Evolutionary conservation across 1,140 invertebrate genomes (phyloP), one percentile per base, ranked within the genome.

Genomic region (Drosophila mojavensis): DNA sequence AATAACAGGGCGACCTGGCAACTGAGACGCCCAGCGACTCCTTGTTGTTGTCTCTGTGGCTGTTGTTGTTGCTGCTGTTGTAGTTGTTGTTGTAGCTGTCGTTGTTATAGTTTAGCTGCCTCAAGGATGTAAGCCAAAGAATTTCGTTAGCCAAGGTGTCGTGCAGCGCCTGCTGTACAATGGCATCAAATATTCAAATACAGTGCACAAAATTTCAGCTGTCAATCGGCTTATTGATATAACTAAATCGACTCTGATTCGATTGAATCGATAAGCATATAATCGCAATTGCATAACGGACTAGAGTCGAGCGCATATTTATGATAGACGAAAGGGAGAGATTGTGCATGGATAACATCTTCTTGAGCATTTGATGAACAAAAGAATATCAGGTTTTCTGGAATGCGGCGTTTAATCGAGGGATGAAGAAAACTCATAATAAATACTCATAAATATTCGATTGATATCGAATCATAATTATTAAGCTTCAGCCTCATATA

Each of bases 61-160:
- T 1, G 28, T 28, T n/a, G 36, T 63, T 39, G n/a, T 70, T 48
- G 6, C n/a, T 28, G 51, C 26, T 20, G 20, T 51, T 6, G 7
- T 6, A 4, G 28, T 5, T 30, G 28, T 30, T n/a, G 36, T 63
- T 28, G n/a, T 70, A 39, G 6, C n/a, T 28, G 51, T 36, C 63
- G 56, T 54, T 66, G 79, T 76, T 63, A 67, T 61, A 68, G 75
- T 73, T 79, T 50, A 62, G 41, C 51, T 43, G 59, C 58, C 68
- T 48, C 36, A 43, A 47, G 73, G 63, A 60, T 60, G 58, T 59
- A 60, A 58, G 56, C 70, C 55, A 75, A 56, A 36, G 13, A 63
- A 53, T 64, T 58, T 68, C 9, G 66, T 69, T 59, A 79, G 67
- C 76, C 76, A 83, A 72, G 69, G 79, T 81, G 80, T 65, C 62